These are phyloP conservation scores for Cirrhinus mrigala DNA, from an alignment of 2,797 vertebrate species.

Conservation along the genomic window DNA sequence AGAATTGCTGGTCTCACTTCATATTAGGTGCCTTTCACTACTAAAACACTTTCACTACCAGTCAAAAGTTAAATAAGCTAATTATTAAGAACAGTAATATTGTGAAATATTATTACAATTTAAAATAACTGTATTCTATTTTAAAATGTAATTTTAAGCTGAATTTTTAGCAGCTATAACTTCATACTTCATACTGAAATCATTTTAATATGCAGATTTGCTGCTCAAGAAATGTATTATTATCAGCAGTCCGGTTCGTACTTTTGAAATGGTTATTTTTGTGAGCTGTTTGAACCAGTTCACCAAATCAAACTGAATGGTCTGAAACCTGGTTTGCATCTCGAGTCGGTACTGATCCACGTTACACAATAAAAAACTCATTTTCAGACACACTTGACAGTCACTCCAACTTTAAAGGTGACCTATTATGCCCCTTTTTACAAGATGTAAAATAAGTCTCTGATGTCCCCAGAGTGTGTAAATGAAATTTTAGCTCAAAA, in stretches of 20 bases:
- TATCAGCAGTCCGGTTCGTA: background rate
- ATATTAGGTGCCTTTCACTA: background rate
- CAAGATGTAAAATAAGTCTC: no score
- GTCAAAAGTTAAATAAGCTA: background rate
- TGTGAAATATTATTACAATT: background rate
- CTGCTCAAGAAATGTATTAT: background rate
- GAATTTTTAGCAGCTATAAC: background rate
- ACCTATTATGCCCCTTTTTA: no score
- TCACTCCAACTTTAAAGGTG: background rate
- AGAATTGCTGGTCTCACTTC: background rate
- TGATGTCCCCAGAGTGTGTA: no score
- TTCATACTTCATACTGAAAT: background rate
- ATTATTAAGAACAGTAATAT: background rate
- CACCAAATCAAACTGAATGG: background rate
- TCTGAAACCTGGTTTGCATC: background rate
- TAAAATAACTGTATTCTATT: background rate
- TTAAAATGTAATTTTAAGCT: background rate
- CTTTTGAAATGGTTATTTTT: background rate
- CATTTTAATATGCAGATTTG: background rate
- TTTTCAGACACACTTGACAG: background rate
- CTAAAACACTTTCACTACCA: background rate
- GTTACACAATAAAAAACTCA: background rate
- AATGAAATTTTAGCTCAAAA: no score
- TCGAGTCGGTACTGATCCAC: background rate
- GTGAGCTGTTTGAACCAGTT: background rate